Evolutionary conservation across 2,113 vertebrate genomes (phyloP).

Genomic region (Cyphomyrus plagiostoma): DNA sequence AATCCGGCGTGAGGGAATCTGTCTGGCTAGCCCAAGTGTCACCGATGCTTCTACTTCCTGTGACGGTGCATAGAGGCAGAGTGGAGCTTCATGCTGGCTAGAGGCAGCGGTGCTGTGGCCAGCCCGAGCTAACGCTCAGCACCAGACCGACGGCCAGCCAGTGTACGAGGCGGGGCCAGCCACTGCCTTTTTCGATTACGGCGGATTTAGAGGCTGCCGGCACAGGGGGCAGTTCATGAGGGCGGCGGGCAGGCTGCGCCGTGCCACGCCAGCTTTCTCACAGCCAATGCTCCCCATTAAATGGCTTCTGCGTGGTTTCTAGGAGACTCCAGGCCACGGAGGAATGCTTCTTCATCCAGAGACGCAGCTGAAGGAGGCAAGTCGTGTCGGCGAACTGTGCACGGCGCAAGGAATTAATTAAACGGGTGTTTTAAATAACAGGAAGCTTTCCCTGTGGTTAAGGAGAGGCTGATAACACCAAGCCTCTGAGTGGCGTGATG

Average conservation of each 20-base stretch:
- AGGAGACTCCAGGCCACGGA: background rate
- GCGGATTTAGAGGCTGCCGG: background rate
- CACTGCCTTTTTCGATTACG: constrained; percentile 13
- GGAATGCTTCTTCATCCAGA: background rate
- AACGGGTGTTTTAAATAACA: constrained; percentile 7
- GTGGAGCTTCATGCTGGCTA: background rate
- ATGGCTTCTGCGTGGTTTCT: background rate
- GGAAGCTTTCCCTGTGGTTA: background rate
- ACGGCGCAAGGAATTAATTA: background rate
- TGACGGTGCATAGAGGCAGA: background rate
- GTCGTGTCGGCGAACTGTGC: background rate
- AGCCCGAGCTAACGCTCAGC: background rate
- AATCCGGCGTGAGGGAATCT: background rate
- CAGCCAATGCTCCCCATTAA: background rate
- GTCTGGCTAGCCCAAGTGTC: background rate
- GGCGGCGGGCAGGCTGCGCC: background rate
- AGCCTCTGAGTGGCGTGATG: background rate
- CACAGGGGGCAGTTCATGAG: background rate
- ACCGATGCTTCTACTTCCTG: background rate
- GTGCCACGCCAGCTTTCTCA: background rate
- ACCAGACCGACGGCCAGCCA: background rate
- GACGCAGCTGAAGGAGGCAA: background rate
- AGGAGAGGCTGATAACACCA: background rate
- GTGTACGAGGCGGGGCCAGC: background rate
- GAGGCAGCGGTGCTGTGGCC: background rate